Evolutionary conservation across 2,113 vertebrate species (phyloP), one percentile per base, ranked within the genome.

Genomic region (Reinhardtius hippoglossoides): DNA sequence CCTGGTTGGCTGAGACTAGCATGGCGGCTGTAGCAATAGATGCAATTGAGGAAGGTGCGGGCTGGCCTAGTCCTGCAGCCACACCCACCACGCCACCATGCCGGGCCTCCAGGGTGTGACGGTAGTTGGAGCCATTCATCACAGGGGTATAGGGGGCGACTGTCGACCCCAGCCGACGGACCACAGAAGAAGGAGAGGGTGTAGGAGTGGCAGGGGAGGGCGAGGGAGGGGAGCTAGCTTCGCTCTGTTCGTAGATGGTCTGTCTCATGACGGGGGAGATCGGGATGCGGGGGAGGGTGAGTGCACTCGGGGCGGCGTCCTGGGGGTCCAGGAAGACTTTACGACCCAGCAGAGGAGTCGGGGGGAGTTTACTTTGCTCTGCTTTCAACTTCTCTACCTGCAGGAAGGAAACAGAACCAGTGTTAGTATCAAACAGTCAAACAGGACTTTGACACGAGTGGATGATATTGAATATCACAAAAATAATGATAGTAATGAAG

Each of bases 371-470:
- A 77, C 92, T 95, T 78, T 97, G 97, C 79, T 97, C 96, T 0
- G 96, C 96, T 74, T 94, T 96, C 74, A 98, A 76, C 87, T 98
- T 97, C 87, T 98, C 97, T 1, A 98, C 95, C 97, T 98, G 89
- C 4, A n/a, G 20, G 71, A 23, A 59, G 2, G 15, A 67, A 68
- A 68, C 3, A 78, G 20, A 57, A 69, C 9, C 9, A 31, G 2
- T 1, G 46, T 54, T 6, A 20, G 64, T 42, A 37, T 50, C 20
- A 35, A 16, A 44, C 0, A 48, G 37, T 50, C 20, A 35, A n/a
- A 44, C 0, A 23, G 42, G 42, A 27, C 26, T 40, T 42, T 21
- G 21, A 42, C 10, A 16, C 2, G 27, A 60, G 12, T 18, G 31
- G 20, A 44, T 42, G 18, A 61, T 16, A 42, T 0, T 42, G 2